A percentile compares a stretch with the other conserved stretches of the same genome.
These are phyloP conservation scores for Smutsia gigantea DNA, from an alignment of 2,797 vertebrate genomes.

Conservation along the genomic window DNA sequence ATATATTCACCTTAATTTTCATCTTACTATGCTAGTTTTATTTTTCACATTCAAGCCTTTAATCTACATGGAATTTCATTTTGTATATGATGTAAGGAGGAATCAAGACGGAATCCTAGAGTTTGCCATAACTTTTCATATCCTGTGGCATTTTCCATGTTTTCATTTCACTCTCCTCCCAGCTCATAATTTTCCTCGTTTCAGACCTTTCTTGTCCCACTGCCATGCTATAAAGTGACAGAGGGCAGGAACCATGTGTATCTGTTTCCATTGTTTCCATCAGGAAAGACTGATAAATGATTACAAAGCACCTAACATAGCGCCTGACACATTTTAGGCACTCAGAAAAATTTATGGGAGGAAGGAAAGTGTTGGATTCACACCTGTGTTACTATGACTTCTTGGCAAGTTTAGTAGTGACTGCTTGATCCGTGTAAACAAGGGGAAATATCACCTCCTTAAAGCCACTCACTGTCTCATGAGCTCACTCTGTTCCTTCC, in stretches of 20 bases:
- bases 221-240: not conserved
- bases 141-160: not conserved
- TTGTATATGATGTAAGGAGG: not conserved
- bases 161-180: not conserved
- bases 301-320: not conserved
- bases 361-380: not conserved
- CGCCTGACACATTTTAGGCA: not conserved
- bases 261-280: not conserved
- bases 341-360: not conserved
- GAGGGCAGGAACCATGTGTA: not conserved
- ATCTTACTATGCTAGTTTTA: conserved; percentile 9
- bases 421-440: not conserved
- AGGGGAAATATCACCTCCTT: not conserved
- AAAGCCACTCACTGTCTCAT: conserved; percentile 9
- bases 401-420: not conserved
- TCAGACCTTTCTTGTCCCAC: not conserved
- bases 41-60: not conserved
- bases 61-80: not conserved
- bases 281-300: not conserved
- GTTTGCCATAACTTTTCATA: not conserved
- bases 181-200: not conserved
- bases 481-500: conserved; percentile 22
- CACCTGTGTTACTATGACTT: not conserved
- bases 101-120: conserved; percentile 1
- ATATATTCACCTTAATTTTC: not conserved